Evolutionary conservation across 1,140 invertebrate species (phyloP), one percentile per base, ranked within the genome.

Genomic region (Bombyx mandarina): DNA sequence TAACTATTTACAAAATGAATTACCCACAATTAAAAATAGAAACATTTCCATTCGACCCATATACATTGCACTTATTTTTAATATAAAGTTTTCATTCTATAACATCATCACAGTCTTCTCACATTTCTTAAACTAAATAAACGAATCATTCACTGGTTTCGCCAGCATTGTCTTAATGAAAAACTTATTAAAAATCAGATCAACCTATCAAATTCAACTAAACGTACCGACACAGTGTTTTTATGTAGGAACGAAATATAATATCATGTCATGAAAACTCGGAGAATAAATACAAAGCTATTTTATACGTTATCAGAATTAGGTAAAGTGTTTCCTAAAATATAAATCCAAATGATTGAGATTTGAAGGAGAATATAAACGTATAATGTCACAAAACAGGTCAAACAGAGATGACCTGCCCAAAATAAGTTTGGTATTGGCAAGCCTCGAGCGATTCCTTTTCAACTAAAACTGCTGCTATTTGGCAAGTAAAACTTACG

Each of bases 51-150:
- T 60, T 51, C 55, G 65, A 64, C 50, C 35, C 67, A 62, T 67
- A 75, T 64, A 66, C 67, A 68, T 69, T 57, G 68, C 65, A 65
- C 63, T 69, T 71, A 70, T 44, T 53, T 60, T 65, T 73, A 75
- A 75, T 66, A 35, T 35, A 66, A 61, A 60, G 64, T 69, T 70
- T 66, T 65, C 71, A 75, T 69, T 67, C 65, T 71, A 60, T 62
- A 79, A 70, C 77, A 61, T 81, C 78, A 83, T 82, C 81, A 84
- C 81, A 84, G 81, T 84, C 79, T 82, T 82, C 75, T 75, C 69
- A 80, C 75, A 78, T 67, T 71, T 61, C 64, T 73, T 80, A 79
- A 50, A 65, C 63, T 66, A 71, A 67, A 48, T 65, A 63, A 66
- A 58, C 53, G 58, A 61, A 54, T 50, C 63, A 60, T 59, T 67